These are phyloP conservation scores for Notolabrus celidotus DNA, from an alignment of 2,797 vertebrate species.

Conservation along the genomic window DNA sequence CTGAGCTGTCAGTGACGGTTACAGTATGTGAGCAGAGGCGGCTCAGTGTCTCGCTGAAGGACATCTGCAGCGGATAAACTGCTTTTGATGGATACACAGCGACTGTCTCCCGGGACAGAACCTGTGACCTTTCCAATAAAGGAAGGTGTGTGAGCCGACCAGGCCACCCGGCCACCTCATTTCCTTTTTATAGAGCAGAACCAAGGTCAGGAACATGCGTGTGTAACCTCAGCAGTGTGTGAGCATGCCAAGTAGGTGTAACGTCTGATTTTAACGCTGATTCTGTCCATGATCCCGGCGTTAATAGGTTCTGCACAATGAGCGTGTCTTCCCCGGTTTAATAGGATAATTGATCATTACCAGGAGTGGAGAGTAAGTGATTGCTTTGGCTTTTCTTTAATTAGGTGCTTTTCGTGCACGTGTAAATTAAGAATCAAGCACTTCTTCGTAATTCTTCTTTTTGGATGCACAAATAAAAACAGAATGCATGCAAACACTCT, in stretches of 20 bases:
- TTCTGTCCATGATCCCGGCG: background rate
- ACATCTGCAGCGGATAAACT: slow-evolving; percentile 51
- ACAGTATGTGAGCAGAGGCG: slow-evolving; percentile 32
- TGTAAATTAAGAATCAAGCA: background rate
- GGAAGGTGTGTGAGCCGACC: slow-evolving; percentile 45
- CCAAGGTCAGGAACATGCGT: slow-evolving; percentile 33
- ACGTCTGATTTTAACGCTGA: background rate
- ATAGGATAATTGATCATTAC: slow-evolving; percentile 1
- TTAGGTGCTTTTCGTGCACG: slow-evolving; percentile 16
- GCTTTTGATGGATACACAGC: slow-evolving; percentile 56
- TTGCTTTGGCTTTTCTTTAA: background rate
- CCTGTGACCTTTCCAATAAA: slow-evolving; percentile 60
- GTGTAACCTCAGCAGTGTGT: slow-evolving; percentile 6
- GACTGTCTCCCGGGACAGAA: slow-evolving; percentile 43
- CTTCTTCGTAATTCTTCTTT: background rate
- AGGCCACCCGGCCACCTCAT: slow-evolving; percentile 34
- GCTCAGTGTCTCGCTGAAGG: slow-evolving; percentile 39
- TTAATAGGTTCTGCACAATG: background rate
- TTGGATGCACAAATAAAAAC: background rate
- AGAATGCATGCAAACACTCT: too few species aligned
- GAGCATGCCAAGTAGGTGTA: background rate
- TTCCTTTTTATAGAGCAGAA: slow-evolving; percentile 33
- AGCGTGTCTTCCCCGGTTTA: background rate
- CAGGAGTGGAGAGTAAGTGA: slow-evolving; percentile 3
- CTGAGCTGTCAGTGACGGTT: slow-evolving; percentile 28